A percentile compares a stretch with the other conserved stretches of the same genome.
These are phyloP conservation scores for Troides aeacus DNA, from an alignment of 2,888 invertebrate species.

Conservation along the genomic window DNA sequence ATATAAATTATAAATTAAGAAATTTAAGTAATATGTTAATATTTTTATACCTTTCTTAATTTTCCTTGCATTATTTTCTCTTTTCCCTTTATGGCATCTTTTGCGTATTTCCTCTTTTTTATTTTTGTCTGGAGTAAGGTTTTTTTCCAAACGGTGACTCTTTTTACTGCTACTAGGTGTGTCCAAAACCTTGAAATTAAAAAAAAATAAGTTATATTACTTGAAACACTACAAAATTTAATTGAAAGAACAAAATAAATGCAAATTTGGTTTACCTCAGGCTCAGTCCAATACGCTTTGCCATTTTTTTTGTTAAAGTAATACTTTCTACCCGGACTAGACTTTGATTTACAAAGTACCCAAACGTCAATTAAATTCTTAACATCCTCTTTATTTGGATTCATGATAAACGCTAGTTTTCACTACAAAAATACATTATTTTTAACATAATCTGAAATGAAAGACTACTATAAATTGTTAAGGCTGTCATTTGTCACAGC, in stretches of 20 bases:
- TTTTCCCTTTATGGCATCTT: conserved; percentile 60
- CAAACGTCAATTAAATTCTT: conserved; percentile 73
- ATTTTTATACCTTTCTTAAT: conserved; percentile 50
- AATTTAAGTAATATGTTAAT: neutral
- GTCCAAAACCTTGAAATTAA: conserved; percentile 54
- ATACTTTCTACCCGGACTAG: conserved; percentile 68
- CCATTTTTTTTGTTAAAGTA: conserved; percentile 73
- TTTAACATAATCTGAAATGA: neutral
- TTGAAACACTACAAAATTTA: neutral
- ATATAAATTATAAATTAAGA: neutral
- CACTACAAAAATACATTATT: conserved; percentile 8
- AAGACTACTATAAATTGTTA: neutral
- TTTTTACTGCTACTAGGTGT: conserved; percentile 38
- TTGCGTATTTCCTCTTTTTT: conserved; percentile 50
- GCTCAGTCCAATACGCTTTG: conserved; percentile 71
- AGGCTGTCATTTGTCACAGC: conserved; percentile 24
- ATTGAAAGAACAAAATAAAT: conserved; percentile 26
- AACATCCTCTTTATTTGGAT: conserved; percentile 54
- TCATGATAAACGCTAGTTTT: conserved; percentile 47
- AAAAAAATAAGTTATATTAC: conserved; percentile 32
- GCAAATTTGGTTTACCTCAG: conserved; percentile 59
- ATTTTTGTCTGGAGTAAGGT: conserved; percentile 45
- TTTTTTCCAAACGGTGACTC: conserved; percentile 38
- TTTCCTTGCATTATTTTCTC: conserved; percentile 51
- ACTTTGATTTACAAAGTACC: conserved; percentile 69